These are phyloP conservation scores for Peromyscus eremicus DNA, from an alignment of 2,797 vertebrate species.

Conservation along the genomic window DNA sequence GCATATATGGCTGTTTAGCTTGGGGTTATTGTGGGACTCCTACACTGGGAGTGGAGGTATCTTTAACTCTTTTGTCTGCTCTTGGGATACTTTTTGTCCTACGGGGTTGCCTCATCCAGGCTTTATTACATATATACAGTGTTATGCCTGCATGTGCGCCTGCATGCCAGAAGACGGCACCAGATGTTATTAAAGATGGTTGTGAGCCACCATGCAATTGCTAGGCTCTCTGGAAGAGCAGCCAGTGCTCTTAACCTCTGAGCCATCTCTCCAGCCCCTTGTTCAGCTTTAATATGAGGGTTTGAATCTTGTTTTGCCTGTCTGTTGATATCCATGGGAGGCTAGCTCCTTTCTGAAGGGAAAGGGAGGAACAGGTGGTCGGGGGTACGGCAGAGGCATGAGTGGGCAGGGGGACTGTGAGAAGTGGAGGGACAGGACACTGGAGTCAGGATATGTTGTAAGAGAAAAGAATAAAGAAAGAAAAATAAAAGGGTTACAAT, in stretches of 20 bases:
- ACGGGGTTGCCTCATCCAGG: background rate
- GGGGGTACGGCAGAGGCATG: background rate
- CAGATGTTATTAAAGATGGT: too few species aligned
- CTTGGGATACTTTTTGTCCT: background rate
- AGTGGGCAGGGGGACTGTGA: background rate
- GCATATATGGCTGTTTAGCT: background rate
- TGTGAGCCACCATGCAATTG: too few species aligned
- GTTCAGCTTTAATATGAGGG: background rate
- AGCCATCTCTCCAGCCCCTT: too few species aligned
- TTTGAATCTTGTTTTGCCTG: background rate
- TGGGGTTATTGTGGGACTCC: background rate
- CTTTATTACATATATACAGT: background rate
- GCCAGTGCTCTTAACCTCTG: too few species aligned
- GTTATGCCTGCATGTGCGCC: too few species aligned
- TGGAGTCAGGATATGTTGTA: background rate
- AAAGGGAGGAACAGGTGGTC: background rate
- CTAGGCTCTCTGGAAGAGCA: too few species aligned
- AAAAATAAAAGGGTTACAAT: background rate
- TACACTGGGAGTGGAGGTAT: background rate
- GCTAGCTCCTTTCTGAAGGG: background rate
- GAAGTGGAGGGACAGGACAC: background rate
- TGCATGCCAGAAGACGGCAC: too few species aligned
- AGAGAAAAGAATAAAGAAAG: background rate
- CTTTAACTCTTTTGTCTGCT: background rate
- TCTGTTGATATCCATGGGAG: background rate